Conservation (phyloP, 2,888 invertebrate genomes). For the Dasypogon diadema region DNA sequence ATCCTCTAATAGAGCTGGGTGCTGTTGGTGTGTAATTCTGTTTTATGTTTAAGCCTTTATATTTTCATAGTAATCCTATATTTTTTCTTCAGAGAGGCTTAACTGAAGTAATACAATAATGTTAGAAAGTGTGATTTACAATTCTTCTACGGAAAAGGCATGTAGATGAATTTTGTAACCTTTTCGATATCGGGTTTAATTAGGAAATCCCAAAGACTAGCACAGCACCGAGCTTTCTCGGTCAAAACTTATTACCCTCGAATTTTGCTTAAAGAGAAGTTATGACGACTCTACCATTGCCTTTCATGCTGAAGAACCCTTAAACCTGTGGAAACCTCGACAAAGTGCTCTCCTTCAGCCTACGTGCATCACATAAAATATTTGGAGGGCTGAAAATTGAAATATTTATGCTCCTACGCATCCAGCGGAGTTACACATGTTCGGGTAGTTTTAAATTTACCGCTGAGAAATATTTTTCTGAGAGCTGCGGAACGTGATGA, state of each 20-base stretch:
- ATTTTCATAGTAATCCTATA: too few species aligned
- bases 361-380: slow-evolving; percentile 43
- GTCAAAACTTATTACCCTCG: neutral
- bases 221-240: too few species aligned
- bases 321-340: slow-evolving; percentile 11
- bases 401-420: slow-evolving; percentile 55
- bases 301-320: neutral
- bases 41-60: too few species aligned
- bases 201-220: too few species aligned
- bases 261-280: slow-evolving; percentile 34
- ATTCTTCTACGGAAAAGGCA: too few species aligned
- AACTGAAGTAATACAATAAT: too few species aligned
- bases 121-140: too few species aligned
- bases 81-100: too few species aligned
- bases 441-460: slow-evolving; percentile 47
- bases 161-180: too few species aligned
- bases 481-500: slow-evolving; percentile 51
- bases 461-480: slow-evolving; percentile 38
- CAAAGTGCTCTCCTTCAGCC: slow-evolving; percentile 32
- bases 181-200: too few species aligned
- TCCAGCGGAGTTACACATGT: slow-evolving; percentile 53
- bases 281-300: slow-evolving; percentile 30
- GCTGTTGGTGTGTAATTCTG: too few species aligned
- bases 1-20: too few species aligned
- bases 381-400: slow-evolving; percentile 49